Evolutionary conservation across 2,888 invertebrate genomes (phyloP), one percentile per base, ranked within the genome.

Genomic region (Ptychoptera albimana): DNA sequence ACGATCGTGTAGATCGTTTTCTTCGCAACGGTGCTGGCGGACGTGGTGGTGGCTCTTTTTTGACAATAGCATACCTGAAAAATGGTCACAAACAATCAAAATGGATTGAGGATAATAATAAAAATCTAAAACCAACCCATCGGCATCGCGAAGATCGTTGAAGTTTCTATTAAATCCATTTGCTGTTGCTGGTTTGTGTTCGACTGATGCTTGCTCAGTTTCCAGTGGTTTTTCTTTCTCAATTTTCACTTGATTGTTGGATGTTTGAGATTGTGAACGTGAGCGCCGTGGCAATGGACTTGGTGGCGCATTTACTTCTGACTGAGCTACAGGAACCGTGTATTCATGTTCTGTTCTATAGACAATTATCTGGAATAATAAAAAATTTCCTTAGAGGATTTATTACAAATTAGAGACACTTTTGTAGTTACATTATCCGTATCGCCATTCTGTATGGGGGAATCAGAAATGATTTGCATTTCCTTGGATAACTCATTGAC

Each of bases 41-140:
- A 37, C 75, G 69, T 15, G 77, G 77, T 29, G 78, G 66, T 9
- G 68, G 67, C 38, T 73, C 71, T 63, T 85, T 85, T 46, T 83
- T 82, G 38, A 87, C 79, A 29, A 79, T 73, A 10, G 86, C 82
- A 53, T 87, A 87, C 7, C 85, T 85, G 15, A 70, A 72, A 48
- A 15, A 10, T 29, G 2, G 14, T 39, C 59, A 48, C 66, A 65
- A 14, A 64, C 66, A 5, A 62, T 50, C 8, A 36, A 13, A 36
- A 5, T 12, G 12, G 10, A n/a, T 34, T 34, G 3, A n/a, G 8
- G 10, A 6, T 34, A 6, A 34, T 6, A n/a, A 4, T 4, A 30
- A 31, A n/a, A 31, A 31, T 13, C 30, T 9, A 13, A n/a, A 16
- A 6, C 14, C 7, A 14, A 42, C 42, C 42, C 42, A 35, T 42